Evolutionary conservation across 1,140 invertebrate genomes (phyloP).

Genomic region (Pomacea maculata): DNA sequence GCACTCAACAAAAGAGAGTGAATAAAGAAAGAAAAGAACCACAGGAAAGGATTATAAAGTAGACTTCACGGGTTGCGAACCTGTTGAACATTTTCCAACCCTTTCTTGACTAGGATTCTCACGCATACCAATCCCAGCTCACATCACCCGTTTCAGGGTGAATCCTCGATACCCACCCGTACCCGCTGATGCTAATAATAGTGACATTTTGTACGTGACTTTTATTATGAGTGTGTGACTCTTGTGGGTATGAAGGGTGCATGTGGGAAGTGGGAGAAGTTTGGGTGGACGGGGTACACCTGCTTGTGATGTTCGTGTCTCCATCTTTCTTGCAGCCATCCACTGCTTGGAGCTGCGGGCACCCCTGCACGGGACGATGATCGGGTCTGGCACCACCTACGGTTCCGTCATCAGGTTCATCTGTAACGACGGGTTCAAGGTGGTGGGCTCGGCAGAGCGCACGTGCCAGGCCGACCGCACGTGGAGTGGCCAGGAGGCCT

Average conservation of each 20-base stretch:
- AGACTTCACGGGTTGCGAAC: too few relatives aligned
- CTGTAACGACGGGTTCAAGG: conserved; percentile 89
- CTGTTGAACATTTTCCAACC: too few relatives aligned
- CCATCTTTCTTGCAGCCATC: conserved; percentile 73
- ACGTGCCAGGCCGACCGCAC: conserved; percentile 91
- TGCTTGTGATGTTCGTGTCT: conserved; percentile 12
- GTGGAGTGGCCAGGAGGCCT: conserved; percentile 87
- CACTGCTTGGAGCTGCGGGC: conserved; percentile 87
- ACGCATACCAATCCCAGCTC: too few relatives aligned
- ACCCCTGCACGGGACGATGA: conserved; percentile 88
- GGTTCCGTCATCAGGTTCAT: conserved; percentile 93
- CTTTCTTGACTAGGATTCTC: too few relatives aligned
- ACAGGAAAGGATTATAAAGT: too few relatives aligned
- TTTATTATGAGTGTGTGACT: too few relatives aligned
- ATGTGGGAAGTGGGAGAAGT: conserved; percentile 3
- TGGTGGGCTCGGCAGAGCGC: conserved; percentile 87
- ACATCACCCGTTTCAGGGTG: too few relatives aligned
- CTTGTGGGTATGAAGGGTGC: not conserved
- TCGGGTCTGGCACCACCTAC: conserved; percentile 92
- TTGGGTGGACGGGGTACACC: conserved; percentile 6
- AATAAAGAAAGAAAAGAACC: too few relatives aligned
- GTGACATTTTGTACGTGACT: too few relatives aligned
- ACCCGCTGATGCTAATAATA: too few relatives aligned
- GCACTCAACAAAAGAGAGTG: too few relatives aligned
- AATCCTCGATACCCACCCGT: too few relatives aligned